Evolutionary conservation across 2,113 vertebrate species (phyloP).

Genomic region (Petrocephalus zakoni): DNA sequence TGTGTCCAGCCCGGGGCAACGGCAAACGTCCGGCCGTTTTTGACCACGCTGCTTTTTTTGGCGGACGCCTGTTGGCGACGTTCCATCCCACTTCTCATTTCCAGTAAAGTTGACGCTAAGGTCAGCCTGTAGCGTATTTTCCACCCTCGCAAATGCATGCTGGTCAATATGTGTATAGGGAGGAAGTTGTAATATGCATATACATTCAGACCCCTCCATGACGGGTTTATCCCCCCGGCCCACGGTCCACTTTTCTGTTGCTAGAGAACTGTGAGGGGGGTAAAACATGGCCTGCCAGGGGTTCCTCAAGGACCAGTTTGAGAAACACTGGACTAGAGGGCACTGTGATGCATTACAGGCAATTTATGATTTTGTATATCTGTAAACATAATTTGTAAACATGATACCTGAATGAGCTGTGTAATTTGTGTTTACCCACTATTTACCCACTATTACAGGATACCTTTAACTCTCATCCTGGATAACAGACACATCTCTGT

Average conservation of each 20-base stretch:
- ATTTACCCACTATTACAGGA: not conserved
- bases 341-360: not conserved
- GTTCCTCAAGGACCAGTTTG: not conserved
- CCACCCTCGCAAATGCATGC: not conserved
- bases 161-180: not conserved
- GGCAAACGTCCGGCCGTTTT: not conserved
- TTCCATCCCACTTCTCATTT: not conserved
- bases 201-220: not conserved
- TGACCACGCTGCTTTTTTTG: not conserved
- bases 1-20: not conserved
- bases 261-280: not conserved
- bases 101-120: not conserved
- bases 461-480: not conserved
- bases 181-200: not conserved
- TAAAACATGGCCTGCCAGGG: not conserved
- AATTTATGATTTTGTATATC: not conserved
- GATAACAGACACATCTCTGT: not conserved
- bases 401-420: not conserved
- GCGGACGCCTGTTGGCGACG: not conserved
- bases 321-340: not conserved
- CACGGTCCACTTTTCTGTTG: not conserved
- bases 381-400: not conserved
- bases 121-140: conserved; percentile 12
- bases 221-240: not conserved
- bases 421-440: not conserved